phyloP scores from a whole-genome alignment of 2,888 invertebrate species.

The Hecatera dysodea region DNA sequence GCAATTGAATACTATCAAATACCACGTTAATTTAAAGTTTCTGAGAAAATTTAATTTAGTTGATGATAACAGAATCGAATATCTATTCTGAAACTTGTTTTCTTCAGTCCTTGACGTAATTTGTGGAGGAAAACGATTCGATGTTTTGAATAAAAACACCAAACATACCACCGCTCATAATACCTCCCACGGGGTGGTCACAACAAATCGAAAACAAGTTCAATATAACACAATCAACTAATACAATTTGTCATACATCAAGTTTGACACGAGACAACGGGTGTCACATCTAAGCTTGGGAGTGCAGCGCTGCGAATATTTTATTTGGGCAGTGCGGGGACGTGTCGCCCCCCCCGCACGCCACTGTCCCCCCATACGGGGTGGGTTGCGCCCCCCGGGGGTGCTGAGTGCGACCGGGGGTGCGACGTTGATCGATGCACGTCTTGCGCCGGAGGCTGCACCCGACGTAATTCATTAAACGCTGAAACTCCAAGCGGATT shows the following conservation, averaged over 20 bases:
- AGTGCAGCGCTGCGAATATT: slow-evolving; percentile 85
- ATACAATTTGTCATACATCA: slow-evolving; percentile 59
- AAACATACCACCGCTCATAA: neutral
- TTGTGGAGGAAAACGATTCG: neutral
- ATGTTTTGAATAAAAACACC: neutral
- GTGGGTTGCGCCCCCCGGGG: slow-evolving; percentile 66
- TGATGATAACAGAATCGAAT: neutral
- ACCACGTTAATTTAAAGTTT: neutral
- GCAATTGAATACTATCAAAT: neutral
- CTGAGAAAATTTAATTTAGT: neutral
- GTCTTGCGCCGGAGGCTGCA: slow-evolving; percentile 92
- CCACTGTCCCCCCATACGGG: slow-evolving; percentile 83
- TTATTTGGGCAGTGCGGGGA: slow-evolving; percentile 89
- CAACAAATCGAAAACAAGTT: slow-evolving; percentile 2
- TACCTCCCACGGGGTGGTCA: neutral
- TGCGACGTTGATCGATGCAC: slow-evolving; percentile 92
- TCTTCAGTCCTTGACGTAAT: too few species aligned
- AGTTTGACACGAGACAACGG: slow-evolving; percentile 76
- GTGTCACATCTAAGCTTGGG: slow-evolving; percentile 83
- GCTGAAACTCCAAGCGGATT: slow-evolving; percentile 90
- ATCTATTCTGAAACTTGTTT: neutral
- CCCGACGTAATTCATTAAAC: slow-evolving; percentile 91
- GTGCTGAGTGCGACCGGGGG: slow-evolving; percentile 69
- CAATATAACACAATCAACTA: slow-evolving; percentile 22
- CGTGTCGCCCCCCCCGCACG: slow-evolving; percentile 79